Percentiles rank a stretch among this genome's conserved stretches.
phyloP scores from a whole-genome alignment of 2,113 vertebrate species.

The Chlorodrepanis virens region DNA sequence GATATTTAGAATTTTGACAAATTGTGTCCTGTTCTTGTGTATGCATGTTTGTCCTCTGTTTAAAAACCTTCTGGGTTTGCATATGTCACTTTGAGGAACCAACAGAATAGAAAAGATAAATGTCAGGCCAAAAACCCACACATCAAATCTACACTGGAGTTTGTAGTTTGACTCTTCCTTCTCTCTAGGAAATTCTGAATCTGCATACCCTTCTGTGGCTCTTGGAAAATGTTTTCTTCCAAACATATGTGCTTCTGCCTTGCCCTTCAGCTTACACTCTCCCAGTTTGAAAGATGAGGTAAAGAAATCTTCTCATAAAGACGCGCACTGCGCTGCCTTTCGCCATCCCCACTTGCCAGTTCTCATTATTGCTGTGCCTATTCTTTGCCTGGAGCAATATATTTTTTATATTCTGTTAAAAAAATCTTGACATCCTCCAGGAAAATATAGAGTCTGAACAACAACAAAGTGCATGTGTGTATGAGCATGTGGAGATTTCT shows the following conservation, averaged over 20 bases:
- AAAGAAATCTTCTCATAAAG: not conserved
- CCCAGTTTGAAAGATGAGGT: not conserved
- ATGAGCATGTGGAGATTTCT: not conserved
- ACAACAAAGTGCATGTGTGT: not conserved
- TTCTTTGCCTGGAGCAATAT: conserved; percentile 18
- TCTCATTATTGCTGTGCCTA: not conserved
- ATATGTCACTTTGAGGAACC: not conserved
- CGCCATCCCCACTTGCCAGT: not conserved
- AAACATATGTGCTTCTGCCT: not conserved
- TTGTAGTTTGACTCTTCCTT: not conserved
- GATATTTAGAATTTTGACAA: not conserved
- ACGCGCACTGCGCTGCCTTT: not conserved
- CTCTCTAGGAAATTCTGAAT: not conserved
- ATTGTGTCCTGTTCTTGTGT: not conserved
- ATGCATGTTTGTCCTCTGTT: not conserved
- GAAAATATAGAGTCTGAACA: not conserved
- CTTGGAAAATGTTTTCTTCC: not conserved
- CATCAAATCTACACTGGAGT: not conserved
- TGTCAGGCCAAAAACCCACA: not conserved
- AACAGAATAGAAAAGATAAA: not conserved
- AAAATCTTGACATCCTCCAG: not conserved
- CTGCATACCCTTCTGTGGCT: not conserved
- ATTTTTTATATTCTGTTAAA: conserved; percentile 40
- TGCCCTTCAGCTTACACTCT: not conserved
- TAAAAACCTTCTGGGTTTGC: not conserved